These are phyloP conservation scores for Caenorhabditis uteleia DNA, from an alignment of 2,888 invertebrate genomes.

Conservation along the genomic window DNA sequence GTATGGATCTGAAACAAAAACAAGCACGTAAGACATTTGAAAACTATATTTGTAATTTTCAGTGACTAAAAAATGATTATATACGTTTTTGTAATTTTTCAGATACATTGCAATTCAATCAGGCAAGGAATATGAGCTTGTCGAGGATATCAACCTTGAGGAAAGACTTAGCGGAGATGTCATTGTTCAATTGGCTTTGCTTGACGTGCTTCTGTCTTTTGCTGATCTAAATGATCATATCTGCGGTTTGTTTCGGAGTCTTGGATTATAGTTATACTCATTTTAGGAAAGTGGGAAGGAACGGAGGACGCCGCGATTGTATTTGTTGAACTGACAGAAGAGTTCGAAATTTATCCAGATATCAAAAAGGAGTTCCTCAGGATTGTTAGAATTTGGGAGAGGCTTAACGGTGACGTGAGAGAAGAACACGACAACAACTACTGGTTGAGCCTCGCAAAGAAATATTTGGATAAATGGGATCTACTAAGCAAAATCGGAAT, in stretches of 20 bases:
- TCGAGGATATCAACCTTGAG: conserved; percentile 12
- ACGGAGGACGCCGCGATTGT: conserved; percentile 14
- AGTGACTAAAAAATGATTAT: conserved; percentile 7
- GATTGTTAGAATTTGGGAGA: conserved; percentile 7
- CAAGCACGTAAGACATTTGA: conserved; percentile 15
- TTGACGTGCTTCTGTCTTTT: conserved; percentile 9
- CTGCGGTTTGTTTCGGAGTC: conserved; percentile 24
- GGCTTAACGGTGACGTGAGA: conserved; percentile 6
- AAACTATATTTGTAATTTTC: conserved; percentile 2
- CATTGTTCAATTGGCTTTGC: conserved; percentile 15
- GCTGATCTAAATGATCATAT: conserved; percentile 10
- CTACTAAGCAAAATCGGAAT: conserved; percentile 8
- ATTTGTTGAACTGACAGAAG: conserved; percentile 3
- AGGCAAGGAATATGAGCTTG: conserved; percentile 12
- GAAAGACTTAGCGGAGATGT: conserved; percentile 12
- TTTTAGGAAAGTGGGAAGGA: conserved; percentile 16
- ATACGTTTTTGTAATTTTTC: conserved; percentile 6
- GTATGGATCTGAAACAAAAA: conserved; percentile 7
- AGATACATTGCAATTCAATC: conserved; percentile 20
- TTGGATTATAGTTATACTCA: conserved; percentile 11
- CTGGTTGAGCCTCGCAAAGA: conserved; percentile 18
- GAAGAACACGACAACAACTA: conserved; percentile 15
- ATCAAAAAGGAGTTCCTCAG: conserved; percentile 13
- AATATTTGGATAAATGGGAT: conserved; percentile 20
- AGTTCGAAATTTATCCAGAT: conserved; percentile 3